Evolutionary conservation across 2,888 invertebrate species (phyloP).

Genomic region (Lobophora halterata): DNA sequence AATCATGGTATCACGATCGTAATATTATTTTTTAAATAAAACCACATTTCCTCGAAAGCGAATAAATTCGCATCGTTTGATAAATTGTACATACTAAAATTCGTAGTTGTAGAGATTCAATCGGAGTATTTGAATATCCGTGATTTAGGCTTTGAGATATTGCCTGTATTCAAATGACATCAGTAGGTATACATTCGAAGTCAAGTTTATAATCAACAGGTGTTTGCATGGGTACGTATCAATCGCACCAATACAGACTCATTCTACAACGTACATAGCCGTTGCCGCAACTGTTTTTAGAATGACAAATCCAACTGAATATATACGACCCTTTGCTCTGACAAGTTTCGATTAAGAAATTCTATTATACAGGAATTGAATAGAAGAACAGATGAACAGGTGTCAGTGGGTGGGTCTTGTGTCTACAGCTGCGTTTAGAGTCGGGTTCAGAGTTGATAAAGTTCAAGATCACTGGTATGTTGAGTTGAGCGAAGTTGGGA

Average conservation of each 20-base stretch:
- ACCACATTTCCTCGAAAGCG: background rate
- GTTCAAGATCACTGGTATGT: slow-evolving; percentile 51
- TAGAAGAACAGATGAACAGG: too few species aligned
- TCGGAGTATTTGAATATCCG: slow-evolving; percentile 10
- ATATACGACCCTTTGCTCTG: background rate
- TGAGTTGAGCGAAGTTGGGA: slow-evolving; percentile 46
- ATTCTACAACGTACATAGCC: slow-evolving; percentile 9
- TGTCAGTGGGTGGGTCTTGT: background rate
- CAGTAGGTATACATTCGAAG: too few species aligned
- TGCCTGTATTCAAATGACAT: background rate
- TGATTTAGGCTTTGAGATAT: background rate
- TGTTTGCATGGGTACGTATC: too few species aligned
- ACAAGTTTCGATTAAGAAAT: too few species aligned
- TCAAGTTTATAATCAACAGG: too few species aligned
- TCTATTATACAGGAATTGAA: too few species aligned
- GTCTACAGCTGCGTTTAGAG: slow-evolving; percentile 8
- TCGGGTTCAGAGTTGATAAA: slow-evolving; percentile 59
- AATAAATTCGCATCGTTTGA: background rate
- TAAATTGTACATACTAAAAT: too few species aligned
- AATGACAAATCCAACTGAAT: slow-evolving; percentile 1
- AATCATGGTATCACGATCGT: too few species aligned
- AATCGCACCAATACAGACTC: slow-evolving; percentile 2
- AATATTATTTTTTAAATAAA: too few species aligned
- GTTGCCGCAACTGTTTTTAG: slow-evolving; percentile 7
- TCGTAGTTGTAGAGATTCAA: too few species aligned